Percentiles rank a stretch among this genome's conserved stretches.
These are phyloP conservation scores for Trilocha varians DNA, from an alignment of 2,888 invertebrate genomes.

Conservation along the genomic window DNA sequence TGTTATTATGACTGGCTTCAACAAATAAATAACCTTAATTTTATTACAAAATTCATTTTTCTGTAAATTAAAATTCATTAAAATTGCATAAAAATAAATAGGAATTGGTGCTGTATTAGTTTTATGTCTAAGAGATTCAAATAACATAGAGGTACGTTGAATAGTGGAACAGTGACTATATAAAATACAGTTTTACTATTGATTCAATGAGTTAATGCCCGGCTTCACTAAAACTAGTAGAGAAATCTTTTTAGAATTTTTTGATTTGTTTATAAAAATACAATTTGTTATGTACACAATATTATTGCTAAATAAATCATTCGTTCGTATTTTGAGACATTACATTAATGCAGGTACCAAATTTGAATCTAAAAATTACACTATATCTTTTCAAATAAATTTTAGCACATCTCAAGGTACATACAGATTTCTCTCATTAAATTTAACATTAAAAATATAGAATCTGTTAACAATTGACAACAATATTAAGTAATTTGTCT, in stretches of 20 bases:
- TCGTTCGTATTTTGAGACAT: not conserved
- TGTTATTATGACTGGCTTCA: not conserved
- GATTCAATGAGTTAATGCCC: no score
- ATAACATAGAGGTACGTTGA: no score
- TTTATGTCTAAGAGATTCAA: no score
- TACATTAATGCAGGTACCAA: not conserved
- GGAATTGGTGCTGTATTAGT: no score
- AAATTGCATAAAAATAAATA: no score
- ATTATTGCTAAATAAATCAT: not conserved
- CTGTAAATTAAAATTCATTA: not conserved
- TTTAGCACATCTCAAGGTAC: constrained; percentile 21
- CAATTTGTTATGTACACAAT: not conserved
- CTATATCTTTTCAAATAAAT: constrained; percentile 15
- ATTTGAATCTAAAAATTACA: not conserved
- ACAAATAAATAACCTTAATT: not conserved
- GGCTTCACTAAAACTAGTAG: not conserved
- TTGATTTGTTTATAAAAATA: not conserved
- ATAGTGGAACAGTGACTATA: no score
- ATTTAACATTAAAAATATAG: constrained; percentile 38
- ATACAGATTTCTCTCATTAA: constrained; percentile 15
- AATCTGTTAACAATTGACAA: constrained; percentile 52
- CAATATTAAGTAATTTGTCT: constrained; percentile 27
- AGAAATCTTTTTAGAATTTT: not conserved
- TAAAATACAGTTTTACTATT: no score
- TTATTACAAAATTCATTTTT: not conserved